A percentile compares a stretch with the other conserved stretches of the same genome.
These are phyloP conservation scores for Cebidichthys violaceus DNA, from an alignment of 2,113 vertebrate species.

Conservation along the genomic window DNA sequence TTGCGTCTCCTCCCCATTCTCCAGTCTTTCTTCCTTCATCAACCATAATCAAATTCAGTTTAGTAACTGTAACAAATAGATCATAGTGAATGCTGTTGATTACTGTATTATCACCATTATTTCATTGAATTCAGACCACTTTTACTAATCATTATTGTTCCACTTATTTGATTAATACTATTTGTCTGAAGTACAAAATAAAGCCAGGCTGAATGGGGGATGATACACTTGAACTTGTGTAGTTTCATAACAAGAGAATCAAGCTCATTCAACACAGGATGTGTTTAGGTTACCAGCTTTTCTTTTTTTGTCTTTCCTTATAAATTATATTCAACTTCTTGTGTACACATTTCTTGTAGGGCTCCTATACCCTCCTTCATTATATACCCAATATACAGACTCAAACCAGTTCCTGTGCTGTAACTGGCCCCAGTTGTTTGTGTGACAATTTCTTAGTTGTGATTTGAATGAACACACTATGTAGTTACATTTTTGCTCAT, in stretches of 20 bases:
- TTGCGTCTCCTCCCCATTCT: neutral
- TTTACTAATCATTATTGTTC: neutral
- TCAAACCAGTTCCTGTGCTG: neutral
- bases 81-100: neutral
- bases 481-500: neutral
- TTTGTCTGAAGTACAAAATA: too few relatives aligned
- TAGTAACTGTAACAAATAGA: neutral
- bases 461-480: neutral
- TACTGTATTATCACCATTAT: neutral
- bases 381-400: neutral
- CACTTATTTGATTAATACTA: neutral
- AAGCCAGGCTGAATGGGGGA: too few relatives aligned
- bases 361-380: too few relatives aligned
- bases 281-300: too few relatives aligned
- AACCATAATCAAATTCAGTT: neutral
- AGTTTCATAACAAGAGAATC: too few relatives aligned
- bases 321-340: neutral
- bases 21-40: neutral
- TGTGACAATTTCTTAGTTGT: neutral
- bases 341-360: neutral
- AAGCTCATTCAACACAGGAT: too few relatives aligned
- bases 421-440: neutral
- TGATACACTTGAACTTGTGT: neutral
- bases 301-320: too few relatives aligned
- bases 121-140: neutral